These are phyloP conservation scores for Microtus pennsylvanicus DNA, from an alignment of 2,113 vertebrate genomes.

Conservation along the genomic window DNA sequence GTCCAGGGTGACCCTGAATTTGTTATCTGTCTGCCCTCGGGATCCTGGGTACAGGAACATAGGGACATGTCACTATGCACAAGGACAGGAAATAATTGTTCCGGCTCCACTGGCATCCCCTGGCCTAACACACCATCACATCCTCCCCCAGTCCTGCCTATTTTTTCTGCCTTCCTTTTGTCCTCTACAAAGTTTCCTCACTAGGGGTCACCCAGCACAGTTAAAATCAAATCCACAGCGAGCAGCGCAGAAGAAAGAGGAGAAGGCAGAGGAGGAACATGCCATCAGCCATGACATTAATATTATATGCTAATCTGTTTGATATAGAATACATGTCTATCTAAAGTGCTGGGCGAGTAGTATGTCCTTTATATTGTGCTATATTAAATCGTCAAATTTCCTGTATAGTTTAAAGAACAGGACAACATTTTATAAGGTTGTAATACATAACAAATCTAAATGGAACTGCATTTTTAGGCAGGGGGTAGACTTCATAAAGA, in stretches of 20 bases:
- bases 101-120: not conserved
- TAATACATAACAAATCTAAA: not conserved
- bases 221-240: conserved; percentile 19
- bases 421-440: not conserved
- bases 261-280: not conserved
- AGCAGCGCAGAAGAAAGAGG: not conserved
- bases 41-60: not conserved
- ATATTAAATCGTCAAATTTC: conserved; percentile 6
- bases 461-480: not conserved
- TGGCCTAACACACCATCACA: not conserved
- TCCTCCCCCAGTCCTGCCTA: not conserved
- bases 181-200: not conserved
- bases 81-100: not conserved
- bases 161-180: not conserved
- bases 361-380: not conserved
- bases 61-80: not conserved
- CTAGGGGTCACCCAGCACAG: not conserved
- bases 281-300: not conserved
- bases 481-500: not conserved
- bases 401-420: not conserved
- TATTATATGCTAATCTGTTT: not conserved
- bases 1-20: not conserved
- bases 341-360: not conserved
- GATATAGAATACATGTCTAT: no score
- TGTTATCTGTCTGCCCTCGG: not conserved